Conservation (phyloP, 2,797 vertebrate genomes). For the Amblyopsis hoosieri region DNA sequence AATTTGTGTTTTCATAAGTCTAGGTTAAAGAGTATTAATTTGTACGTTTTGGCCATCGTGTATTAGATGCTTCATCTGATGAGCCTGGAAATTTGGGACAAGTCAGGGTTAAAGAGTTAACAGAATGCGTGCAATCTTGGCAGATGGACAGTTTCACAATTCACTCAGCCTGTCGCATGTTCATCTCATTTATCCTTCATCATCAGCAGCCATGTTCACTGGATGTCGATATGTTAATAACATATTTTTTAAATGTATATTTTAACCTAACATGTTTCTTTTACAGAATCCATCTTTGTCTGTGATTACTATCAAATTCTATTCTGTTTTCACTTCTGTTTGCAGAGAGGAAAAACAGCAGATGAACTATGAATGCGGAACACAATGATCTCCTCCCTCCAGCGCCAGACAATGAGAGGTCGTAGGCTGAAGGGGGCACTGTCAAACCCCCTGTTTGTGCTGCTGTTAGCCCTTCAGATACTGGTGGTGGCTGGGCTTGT, state of each 20-base stretch:
- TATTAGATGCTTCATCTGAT: slow-evolving; percentile 35
- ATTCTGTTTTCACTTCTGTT: slow-evolving; percentile 52
- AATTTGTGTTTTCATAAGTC: slow-evolving; percentile 19
- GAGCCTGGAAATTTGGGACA: slow-evolving; percentile 46
- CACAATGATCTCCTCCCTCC: slow-evolving; percentile 99
- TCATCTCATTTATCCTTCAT: slow-evolving; percentile 12
- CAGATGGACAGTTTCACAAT: slow-evolving; percentile 38
- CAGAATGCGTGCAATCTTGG: slow-evolving; percentile 33
- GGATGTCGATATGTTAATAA: slow-evolving; percentile 4
- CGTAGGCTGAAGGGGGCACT: slow-evolving; percentile 99
- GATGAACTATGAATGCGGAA: slow-evolving; percentile 99
- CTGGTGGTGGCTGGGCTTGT: slow-evolving; percentile 96
- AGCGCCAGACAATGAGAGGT: slow-evolving; percentile 99
- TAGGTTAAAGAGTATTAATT: slow-evolving; percentile 28
- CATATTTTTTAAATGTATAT: slow-evolving; percentile 6
- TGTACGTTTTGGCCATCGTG: slow-evolving; percentile 34
- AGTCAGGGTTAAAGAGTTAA: slow-evolving; percentile 41
- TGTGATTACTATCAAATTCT: slow-evolving; percentile 20
- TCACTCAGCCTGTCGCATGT: slow-evolving; percentile 17
- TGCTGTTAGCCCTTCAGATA: slow-evolving; percentile 97
- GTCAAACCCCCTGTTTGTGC: slow-evolving; percentile 98
- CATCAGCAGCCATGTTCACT: not conserved
- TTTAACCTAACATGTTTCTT: not conserved
- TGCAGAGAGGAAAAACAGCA: slow-evolving; percentile 86
- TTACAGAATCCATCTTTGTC: not conserved